Conservation (phyloP, 2,888 invertebrate genomes). For the Synanthedon formicaeformis region DNA sequence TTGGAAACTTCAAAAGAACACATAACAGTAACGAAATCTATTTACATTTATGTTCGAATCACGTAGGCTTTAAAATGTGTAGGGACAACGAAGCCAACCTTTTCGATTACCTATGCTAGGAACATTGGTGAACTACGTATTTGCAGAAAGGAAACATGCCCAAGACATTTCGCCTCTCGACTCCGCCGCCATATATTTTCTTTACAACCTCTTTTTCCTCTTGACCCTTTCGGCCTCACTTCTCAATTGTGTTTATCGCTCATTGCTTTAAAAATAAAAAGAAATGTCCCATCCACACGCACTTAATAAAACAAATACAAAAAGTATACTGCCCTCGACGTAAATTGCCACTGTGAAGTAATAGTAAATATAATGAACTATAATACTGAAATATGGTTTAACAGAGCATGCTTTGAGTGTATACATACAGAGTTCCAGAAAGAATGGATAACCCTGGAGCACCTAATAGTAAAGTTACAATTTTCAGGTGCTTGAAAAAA, state of each 20-base stretch:
- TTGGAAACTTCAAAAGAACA: no score
- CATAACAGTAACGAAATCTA: not conserved
- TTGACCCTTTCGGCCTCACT: constrained; percentile 23
- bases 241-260: constrained; percentile 9
- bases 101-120: constrained; percentile 1
- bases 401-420: no score
- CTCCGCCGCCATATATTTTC: constrained; percentile 28
- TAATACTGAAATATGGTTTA: no score
- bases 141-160: not conserved
- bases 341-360: no score
- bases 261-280: constrained; percentile 10
- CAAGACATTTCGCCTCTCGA: constrained; percentile 16
- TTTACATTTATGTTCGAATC: not conserved
- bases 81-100: not conserved
- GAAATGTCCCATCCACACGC: not conserved
- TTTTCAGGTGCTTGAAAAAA: no score
- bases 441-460: no score
- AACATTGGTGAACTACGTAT: not conserved
- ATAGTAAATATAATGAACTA: no score
- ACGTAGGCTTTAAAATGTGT: not conserved
- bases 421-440: no score
- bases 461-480: no score
- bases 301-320: no score
- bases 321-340: no score
- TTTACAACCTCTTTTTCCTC: constrained; percentile 29